Evolutionary conservation across 2,888 invertebrate species (phyloP).

Genomic region (Lingula anatina): DNA sequence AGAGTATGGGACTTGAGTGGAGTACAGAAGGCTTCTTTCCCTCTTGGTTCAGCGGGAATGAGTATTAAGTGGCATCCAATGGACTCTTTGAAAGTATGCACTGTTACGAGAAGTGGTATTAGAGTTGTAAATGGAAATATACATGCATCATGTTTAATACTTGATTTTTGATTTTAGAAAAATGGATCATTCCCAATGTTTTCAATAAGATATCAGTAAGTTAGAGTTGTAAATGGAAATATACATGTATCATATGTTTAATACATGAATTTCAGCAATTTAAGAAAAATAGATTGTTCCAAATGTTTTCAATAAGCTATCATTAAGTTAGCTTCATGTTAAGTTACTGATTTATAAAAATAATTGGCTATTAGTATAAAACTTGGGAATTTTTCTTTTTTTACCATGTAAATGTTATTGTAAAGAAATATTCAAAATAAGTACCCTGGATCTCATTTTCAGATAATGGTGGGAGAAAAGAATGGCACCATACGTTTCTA

Average conservation of each 20-base stretch:
- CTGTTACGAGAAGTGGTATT: too few relatives aligned
- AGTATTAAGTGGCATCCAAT: slow-evolving; percentile 65
- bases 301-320: too few relatives aligned
- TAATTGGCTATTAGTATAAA: too few relatives aligned
- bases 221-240: background rate
- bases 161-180: background rate
- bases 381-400: too few relatives aligned
- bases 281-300: background rate
- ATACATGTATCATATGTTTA: background rate
- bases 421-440: too few relatives aligned
- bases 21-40: slow-evolving; percentile 59
- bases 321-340: too few relatives aligned
- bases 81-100: slow-evolving; percentile 62
- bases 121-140: background rate
- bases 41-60: slow-evolving; percentile 61
- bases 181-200: background rate
- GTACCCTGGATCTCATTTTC: slow-evolving; percentile 7
- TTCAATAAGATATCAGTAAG: background rate
- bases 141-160: background rate
- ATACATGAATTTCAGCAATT: background rate
- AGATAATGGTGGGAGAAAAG: slow-evolving; percentile 69
- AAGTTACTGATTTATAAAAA: too few relatives aligned
- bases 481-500: slow-evolving; percentile 70
- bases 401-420: too few relatives aligned
- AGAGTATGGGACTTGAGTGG: slow-evolving; percentile 61